Conservation (phyloP, 2,113 vertebrate genomes). For the Neotoma lepida region DNA sequence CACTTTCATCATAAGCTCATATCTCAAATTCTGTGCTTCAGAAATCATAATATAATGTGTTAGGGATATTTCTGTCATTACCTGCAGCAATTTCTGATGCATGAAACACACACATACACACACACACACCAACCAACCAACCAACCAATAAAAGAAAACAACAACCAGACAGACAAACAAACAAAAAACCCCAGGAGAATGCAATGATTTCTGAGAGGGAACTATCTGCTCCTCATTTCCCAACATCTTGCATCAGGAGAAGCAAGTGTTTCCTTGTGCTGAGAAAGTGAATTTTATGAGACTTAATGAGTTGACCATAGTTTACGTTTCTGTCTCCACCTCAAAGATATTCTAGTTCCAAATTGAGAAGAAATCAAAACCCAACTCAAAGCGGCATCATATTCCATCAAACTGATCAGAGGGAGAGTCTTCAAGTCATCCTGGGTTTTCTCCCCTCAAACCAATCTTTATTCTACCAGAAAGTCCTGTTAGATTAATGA, state of each 20-base stretch:
- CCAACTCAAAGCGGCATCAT: not conserved
- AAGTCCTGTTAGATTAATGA: not conserved
- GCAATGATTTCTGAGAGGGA: not conserved
- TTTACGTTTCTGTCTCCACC: not conserved
- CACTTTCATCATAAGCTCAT: not conserved
- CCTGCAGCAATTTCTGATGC: not conserved
- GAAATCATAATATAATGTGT: not conserved
- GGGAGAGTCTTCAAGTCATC: not conserved
- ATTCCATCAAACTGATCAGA: not conserved
- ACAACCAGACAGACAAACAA: not conserved
- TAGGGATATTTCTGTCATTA: not conserved
- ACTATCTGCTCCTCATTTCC: not conserved
- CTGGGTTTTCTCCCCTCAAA: not conserved
- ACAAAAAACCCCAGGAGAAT: not conserved
- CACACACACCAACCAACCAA: too few relatives aligned
- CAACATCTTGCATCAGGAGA: not conserved
- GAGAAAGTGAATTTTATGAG: not conserved
- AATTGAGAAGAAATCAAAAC: not conserved
- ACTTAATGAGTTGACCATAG: not conserved
- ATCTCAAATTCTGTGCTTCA: not conserved
- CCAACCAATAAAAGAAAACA: not conserved
- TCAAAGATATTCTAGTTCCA: slow-evolving; percentile 8
- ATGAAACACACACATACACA: not conserved
- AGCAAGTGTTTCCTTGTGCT: not conserved
- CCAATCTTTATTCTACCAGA: not conserved